These are phyloP conservation scores for Aurelia coerulea DNA, from an alignment of 30 jellyfish, hydroid and myxozoan genomes.

Conservation along the genomic window DNA sequence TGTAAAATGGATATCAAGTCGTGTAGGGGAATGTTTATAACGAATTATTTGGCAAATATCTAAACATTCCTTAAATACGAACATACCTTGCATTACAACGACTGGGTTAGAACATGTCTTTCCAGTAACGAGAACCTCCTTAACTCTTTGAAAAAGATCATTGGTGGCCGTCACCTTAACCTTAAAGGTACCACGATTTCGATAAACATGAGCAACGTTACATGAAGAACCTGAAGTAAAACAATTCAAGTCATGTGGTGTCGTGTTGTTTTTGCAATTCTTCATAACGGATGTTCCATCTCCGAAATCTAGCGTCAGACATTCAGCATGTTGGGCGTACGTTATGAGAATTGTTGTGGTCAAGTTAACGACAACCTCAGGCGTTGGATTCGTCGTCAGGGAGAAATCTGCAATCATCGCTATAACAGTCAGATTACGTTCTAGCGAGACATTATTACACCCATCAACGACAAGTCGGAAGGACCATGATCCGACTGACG, in stretches of 20 bases:
- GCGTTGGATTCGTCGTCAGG: constrained; percentile 33
- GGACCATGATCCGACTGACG: constrained; percentile 8
- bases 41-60: no score
- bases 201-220: constrained; percentile 19
- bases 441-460: constrained; percentile 7
- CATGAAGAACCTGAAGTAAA: constrained; percentile 21
- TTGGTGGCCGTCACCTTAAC: constrained; percentile 29
- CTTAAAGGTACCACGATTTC: constrained; percentile 2
- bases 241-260: constrained; percentile 14
- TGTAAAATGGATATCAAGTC: no score
- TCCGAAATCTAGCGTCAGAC: constrained; percentile 33
- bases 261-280: constrained; percentile 45
- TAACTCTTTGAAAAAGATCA: background rate
- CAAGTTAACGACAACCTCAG: constrained; percentile 28
- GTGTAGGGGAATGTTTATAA: no score
- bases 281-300: constrained; percentile 11
- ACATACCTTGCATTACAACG: constrained; percentile 16
- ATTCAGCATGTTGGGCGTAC: constrained; percentile 25
- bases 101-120: constrained; percentile 36
- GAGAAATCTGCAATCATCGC: constrained; percentile 13
- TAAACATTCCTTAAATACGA: no score
- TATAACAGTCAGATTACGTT: constrained; percentile 17
- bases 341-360: constrained; percentile 18
- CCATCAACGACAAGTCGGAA: constrained; percentile 28
- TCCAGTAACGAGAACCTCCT: constrained; percentile 15